Evolutionary conservation across 2,113 vertebrate genomes (phyloP).

Genomic region (Mystacornis crossleyi): DNA sequence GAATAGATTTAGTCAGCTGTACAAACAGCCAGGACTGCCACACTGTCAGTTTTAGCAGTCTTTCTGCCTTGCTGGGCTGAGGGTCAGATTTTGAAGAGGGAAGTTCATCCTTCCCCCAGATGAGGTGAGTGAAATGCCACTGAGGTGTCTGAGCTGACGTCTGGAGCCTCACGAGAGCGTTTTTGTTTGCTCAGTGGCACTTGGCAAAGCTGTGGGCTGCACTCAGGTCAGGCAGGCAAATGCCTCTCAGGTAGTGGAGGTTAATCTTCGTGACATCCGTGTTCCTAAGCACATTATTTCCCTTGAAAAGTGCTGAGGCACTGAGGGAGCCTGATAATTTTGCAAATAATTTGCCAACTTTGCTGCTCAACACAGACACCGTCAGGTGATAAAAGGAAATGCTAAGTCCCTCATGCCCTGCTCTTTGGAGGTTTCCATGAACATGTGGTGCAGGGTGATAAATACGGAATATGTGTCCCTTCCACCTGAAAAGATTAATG

Average conservation of each 20-base stretch:
- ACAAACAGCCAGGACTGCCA: neutral
- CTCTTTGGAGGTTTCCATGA: neutral
- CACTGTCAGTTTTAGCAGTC: neutral
- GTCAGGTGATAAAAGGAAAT: neutral
- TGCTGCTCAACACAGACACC: neutral
- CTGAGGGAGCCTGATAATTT: neutral
- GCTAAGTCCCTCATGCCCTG: neutral
- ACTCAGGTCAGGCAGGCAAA: neutral
- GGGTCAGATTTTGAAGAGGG: neutral
- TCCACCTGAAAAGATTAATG: neutral
- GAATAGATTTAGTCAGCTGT: neutral
- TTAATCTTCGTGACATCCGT: neutral
- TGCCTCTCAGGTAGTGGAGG: neutral
- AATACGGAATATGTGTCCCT: neutral
- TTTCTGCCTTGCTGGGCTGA: neutral
- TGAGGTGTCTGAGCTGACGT: neutral
- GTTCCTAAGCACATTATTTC: neutral
- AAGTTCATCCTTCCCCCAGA: neutral
- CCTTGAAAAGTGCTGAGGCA: neutral
- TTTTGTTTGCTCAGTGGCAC: neutral
- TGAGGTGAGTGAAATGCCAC: fast-evolving
- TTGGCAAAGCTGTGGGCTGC: neutral
- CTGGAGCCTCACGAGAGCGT: fast-evolving
- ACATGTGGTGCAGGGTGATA: neutral
- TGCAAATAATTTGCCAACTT: neutral